Evolutionary conservation across 2,797 vertebrate genomes (phyloP).

Genomic region (Aplochiton taeniatus): DNA sequence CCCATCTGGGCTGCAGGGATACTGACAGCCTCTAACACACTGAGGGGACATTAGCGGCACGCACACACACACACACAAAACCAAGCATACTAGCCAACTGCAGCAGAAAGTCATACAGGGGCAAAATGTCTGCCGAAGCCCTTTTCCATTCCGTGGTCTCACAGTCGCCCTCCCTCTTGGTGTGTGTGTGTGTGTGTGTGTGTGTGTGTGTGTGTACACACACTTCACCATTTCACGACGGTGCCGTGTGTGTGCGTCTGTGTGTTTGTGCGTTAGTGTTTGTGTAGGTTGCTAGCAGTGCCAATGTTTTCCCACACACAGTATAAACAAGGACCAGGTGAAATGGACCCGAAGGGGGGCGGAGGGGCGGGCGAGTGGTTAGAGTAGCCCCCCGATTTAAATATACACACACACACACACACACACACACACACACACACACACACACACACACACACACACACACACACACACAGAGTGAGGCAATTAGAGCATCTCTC

Average conservation of each 20-base stretch:
- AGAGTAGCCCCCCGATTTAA: background rate
- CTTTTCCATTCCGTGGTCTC: background rate
- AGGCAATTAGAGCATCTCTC: constrained; percentile 82
- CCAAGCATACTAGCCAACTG: constrained; percentile 23
- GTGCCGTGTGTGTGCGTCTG: constrained; percentile 34
- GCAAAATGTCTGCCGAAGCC: too few species aligned
- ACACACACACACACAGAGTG: constrained; percentile 63
- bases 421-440: constrained; percentile 34
- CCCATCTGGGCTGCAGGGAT: constrained; percentile 59
- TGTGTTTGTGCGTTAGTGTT: constrained; percentile 45
- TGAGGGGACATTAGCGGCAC: constrained; percentile 21
- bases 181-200: constrained; percentile 38
- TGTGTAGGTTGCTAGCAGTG: constrained; percentile 66
- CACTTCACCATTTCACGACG: constrained; percentile 51
- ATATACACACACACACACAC: constrained; percentile 10
- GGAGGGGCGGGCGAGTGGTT: background rate
- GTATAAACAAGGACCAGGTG: constrained; percentile 76
- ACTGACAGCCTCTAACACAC: background rate
- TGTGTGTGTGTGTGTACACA: constrained; percentile 31
- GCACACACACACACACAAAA: constrained; percentile 12
- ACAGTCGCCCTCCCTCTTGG: constrained; percentile 26
- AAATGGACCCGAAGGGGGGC: constrained; percentile 46
- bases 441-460: constrained; percentile 20
- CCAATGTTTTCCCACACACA: constrained; percentile 74
- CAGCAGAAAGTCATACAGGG: constrained; percentile 16